phyloP scores from a whole-genome alignment of 2,797 vertebrate species.

The Orestias chungarensis region DNA sequence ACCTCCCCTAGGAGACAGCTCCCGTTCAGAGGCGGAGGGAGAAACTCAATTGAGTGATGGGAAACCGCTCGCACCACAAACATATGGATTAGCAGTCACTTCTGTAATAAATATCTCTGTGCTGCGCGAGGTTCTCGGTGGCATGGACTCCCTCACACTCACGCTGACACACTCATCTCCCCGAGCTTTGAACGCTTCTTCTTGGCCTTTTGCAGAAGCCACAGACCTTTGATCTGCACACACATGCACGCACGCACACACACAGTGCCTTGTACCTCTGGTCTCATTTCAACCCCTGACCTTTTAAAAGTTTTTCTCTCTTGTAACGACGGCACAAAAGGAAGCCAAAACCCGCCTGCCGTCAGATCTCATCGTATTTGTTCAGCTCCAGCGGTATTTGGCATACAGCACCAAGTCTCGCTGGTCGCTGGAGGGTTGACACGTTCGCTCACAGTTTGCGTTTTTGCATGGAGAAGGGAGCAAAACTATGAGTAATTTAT shows the following conservation, averaged over 20 bases:
- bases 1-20: constrained; percentile 55
- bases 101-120: constrained; percentile 69
- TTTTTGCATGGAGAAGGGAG: constrained; percentile 19
- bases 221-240: constrained; percentile 45
- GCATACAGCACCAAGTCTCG: constrained; percentile 33
- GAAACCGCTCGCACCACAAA: constrained; percentile 65
- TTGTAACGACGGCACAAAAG: constrained; percentile 37
- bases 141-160: constrained; percentile 35
- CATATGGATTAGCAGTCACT: constrained; percentile 75
- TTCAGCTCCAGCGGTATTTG: constrained; percentile 51
- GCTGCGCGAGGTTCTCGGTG: constrained; percentile 54
- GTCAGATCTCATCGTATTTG: constrained; percentile 46
- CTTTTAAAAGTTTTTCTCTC: constrained; percentile 58
- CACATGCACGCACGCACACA: constrained; percentile 12
- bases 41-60: constrained; percentile 70
- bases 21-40: constrained; percentile 55
- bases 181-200: constrained; percentile 57
- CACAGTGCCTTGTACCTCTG: constrained; percentile 35
- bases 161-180: constrained; percentile 44
- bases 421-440: constrained; percentile 51
- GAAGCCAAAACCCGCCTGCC: constrained; percentile 44
- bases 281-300: constrained; percentile 61
- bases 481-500: constrained; percentile 27
- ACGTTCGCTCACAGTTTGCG: constrained; percentile 39
- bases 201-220: constrained; percentile 56